Base-by-base conservation (phyloP, 2,888 invertebrate genomes). In the Diogma glabrata region DNA sequence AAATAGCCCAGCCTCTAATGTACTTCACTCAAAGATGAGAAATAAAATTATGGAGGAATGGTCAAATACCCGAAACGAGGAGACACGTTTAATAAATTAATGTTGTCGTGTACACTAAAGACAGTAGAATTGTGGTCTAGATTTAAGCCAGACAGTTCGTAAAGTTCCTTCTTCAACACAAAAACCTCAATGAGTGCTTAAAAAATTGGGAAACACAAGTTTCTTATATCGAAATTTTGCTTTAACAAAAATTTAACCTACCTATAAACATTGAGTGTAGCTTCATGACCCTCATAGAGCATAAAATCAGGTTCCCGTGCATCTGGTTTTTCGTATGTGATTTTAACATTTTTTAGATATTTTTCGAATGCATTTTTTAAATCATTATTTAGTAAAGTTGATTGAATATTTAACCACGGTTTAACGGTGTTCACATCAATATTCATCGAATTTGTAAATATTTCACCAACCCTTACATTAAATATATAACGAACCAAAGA, bases 221-320 rank as follows among this genome's bases (percentile, higher is more conserved):
- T n/a, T 19, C 3, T 4, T 20, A 19, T 38, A 14, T 33, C 14
- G 33, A 10, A 33, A 33, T 12, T 33, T 8, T n/a, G 17, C 17
- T 20, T 23, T 38, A 19, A 7, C 4, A 17, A 38, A 22, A 43
- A 14, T 14, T 43, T 22, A 36, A 63, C 69, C 70, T 71, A 90
- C 90, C 84, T 89, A 70, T 95, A 95, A 7, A 94, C 85, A 69
- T 86, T 86, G 58, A 96, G 77, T 22, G 74, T 76, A 23, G 88
- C 85, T 57, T 80, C 78, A 1, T 87, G 82, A 36, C 86, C 82
- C 58, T 88, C 85, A 67, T 94, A 96, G 59, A 96, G 84, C 60
- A 88, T 81, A 71, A 88, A 91, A 64, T 96, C 95, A 0, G 95
- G 94, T 65, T 96, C 96, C 17, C 93, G 75, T 62, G 82, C 84